A percentile compares a stretch with the other conserved stretches of the same genome.
These are phyloP conservation scores for Sesamia nonagrioides DNA, from an alignment of 1,140 invertebrate genomes.

Conservation along the genomic window DNA sequence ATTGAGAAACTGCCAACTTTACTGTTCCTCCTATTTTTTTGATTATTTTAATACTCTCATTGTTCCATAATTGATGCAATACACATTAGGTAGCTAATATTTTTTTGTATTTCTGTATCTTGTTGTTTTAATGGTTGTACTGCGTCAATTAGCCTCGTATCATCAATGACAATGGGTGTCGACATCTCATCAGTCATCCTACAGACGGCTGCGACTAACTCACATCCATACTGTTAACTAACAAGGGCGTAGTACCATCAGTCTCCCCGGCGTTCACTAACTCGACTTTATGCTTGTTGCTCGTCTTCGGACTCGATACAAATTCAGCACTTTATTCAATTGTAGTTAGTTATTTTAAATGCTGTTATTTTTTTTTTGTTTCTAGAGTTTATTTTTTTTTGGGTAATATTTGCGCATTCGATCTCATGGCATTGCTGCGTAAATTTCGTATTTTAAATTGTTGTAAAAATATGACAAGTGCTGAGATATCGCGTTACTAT, in stretches of 20 bases:
- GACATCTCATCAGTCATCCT: constrained; percentile 61
- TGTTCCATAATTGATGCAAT: constrained; percentile 68
- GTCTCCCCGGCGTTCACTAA: constrained; percentile 70
- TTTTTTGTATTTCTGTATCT: constrained; percentile 51
- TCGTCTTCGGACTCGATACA: constrained; percentile 72
- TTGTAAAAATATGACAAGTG: not conserved
- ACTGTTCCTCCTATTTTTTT: constrained; percentile 68
- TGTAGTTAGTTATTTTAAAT: constrained; percentile 2
- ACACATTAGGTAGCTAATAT: constrained; percentile 53
- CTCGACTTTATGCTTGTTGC: constrained; percentile 74
- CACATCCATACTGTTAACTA: constrained; percentile 72
- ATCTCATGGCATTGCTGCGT: constrained; percentile 8
- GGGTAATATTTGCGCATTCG: constrained; percentile 11
- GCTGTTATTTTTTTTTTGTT: constrained; percentile 6
- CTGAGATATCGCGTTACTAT: not conserved
- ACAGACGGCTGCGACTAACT: constrained; percentile 63
- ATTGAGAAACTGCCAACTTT: constrained; percentile 58
- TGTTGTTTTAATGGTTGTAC: constrained; percentile 48
- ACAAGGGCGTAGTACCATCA: constrained; percentile 70
- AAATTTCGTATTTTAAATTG: not conserved
- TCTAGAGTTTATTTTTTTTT: constrained; percentile 22
- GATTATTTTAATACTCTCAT: constrained; percentile 54
- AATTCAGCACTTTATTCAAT: not conserved
- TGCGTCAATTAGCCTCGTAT: constrained; percentile 65
- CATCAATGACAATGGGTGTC: constrained; percentile 68